phyloP scores from a whole-genome alignment of 2,797 vertebrate species.

The Pogoniulus pusillus region DNA sequence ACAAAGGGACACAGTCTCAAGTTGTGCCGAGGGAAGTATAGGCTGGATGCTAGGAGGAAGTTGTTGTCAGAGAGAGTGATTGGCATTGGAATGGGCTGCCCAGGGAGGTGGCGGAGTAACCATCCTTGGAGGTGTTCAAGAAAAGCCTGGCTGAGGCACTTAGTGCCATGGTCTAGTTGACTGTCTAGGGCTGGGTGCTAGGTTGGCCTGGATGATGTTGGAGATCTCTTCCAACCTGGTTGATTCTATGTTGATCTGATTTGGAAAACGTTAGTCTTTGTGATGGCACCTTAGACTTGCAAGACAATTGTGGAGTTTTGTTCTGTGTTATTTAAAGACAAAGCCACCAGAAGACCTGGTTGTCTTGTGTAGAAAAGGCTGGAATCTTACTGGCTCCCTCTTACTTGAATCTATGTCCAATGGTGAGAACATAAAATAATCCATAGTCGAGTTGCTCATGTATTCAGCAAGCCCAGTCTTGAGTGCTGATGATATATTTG shows the following conservation, averaged over 20 bases:
- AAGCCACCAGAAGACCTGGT: background rate
- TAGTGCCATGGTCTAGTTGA: too few species aligned
- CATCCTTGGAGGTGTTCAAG: too few species aligned
- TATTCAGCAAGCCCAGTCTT: background rate
- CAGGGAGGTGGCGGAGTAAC: too few species aligned
- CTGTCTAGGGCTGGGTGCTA: too few species aligned
- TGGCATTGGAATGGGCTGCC: too few species aligned
- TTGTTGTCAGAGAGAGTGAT: too few species aligned
- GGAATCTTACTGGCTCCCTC: background rate
- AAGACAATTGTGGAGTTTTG: background rate
- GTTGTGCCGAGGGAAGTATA: too few species aligned
- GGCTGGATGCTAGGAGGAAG: too few species aligned
- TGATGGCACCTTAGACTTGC: background rate
- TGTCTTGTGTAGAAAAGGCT: background rate
- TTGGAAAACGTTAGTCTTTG: background rate
- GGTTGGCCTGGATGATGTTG: too few species aligned
- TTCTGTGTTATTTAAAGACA: background rate
- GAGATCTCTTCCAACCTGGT: too few species aligned
- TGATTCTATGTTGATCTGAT: background rate
- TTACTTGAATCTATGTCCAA: background rate
- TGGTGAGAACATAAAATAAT: background rate
- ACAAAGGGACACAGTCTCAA: too few species aligned
- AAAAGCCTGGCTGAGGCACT: too few species aligned
- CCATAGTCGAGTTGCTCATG: fast-evolving
- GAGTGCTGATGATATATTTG: background rate